phyloP scores from a whole-genome alignment of 2,113 vertebrate species.

The Notarius lentiginosus region DNA sequence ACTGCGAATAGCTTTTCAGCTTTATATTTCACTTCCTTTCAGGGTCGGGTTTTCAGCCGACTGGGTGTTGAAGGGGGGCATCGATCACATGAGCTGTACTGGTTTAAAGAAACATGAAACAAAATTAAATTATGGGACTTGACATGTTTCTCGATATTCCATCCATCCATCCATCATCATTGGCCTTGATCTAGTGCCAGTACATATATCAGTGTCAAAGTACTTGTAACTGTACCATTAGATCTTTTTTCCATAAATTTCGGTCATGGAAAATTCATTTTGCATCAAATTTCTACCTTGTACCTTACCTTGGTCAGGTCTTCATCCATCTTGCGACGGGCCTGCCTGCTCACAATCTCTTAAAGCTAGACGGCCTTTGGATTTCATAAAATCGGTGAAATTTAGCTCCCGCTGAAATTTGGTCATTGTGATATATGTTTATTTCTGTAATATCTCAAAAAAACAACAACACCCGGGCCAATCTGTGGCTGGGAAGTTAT shows the following conservation, averaged over 20 bases:
- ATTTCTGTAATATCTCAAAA: too few relatives aligned
- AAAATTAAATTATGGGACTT: background rate
- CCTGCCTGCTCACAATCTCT: too few relatives aligned
- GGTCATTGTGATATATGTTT: too few relatives aligned
- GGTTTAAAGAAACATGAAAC: background rate
- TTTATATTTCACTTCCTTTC: conserved; percentile 25
- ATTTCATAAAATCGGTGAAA: too few relatives aligned
- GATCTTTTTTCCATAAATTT: background rate
- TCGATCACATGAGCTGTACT: background rate
- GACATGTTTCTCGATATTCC: background rate
- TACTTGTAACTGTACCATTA: background rate
- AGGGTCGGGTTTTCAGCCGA: conserved; percentile 17
- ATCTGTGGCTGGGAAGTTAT: too few relatives aligned
- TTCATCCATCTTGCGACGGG: too few relatives aligned
- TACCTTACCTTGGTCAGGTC: too few relatives aligned
- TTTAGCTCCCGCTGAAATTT: too few relatives aligned
- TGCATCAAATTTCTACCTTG: background rate
- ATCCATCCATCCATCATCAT: background rate
- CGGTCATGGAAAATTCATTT: background rate
- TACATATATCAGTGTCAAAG: background rate
- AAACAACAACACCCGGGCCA: too few relatives aligned
- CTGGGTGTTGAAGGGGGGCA: background rate
- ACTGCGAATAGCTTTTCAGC: background rate
- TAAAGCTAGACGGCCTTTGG: too few relatives aligned
- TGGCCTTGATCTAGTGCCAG: background rate